Evolutionary conservation across 1,140 invertebrate species (phyloP).

Genomic region (Brachionus angularis): DNA sequence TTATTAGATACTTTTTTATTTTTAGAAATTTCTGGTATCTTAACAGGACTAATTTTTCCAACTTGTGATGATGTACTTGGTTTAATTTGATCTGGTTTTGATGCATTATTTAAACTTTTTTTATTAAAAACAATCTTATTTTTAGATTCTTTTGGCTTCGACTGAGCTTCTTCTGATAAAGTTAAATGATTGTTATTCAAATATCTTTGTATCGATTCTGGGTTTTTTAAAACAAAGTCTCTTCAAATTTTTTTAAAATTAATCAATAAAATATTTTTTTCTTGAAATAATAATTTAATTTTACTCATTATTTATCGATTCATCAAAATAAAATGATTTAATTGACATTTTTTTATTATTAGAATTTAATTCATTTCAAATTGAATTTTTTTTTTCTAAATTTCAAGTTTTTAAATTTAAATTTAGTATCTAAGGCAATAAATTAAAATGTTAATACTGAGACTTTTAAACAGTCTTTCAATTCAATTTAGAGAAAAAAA

Average conservation of each 20-base stretch:
- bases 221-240: neutral
- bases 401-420: neutral
- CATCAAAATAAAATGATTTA: neutral
- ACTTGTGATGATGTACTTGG: too few relatives aligned
- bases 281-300: too few relatives aligned
- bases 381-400: neutral
- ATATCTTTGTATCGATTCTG: neutral
- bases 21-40: neutral
- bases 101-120: neutral
- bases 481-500: too few relatives aligned
- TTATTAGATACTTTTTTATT: neutral
- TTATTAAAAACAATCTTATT: neutral
- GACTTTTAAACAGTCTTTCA: neutral
- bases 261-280: too few relatives aligned
- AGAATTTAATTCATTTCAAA: neutral
- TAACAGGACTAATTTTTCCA: too few relatives aligned
- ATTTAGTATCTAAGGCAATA: neutral
- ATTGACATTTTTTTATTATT: neutral
- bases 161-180: neutral
- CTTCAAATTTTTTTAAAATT: neutral
- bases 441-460: neutral
- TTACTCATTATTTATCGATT: neutral
- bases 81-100: too few relatives aligned
- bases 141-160: neutral
- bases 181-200: conserved; percentile 13